A percentile compares a stretch with the other conserved stretches of the same genome.
Conservation (phyloP, 2,113 vertebrate species). For the Telmatochromis brachygnathus region DNA sequence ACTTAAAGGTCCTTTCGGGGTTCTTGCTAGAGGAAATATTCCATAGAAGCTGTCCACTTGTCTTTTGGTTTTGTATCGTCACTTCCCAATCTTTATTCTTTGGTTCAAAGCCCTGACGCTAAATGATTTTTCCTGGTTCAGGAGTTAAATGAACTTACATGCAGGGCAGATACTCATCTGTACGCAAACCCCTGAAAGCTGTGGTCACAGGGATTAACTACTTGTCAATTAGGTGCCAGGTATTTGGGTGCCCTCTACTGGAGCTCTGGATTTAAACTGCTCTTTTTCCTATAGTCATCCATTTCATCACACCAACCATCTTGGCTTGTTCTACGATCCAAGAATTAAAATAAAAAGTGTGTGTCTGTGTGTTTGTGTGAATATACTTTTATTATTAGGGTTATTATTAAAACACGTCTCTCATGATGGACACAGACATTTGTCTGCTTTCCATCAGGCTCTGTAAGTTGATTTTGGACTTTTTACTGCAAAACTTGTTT, state of each 20-base stretch:
- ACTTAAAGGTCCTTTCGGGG: not conserved
- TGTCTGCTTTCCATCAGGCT: not conserved
- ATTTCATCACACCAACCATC: not conserved
- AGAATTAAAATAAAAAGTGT: not conserved
- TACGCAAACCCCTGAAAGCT: not conserved
- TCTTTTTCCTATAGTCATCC: not conserved
- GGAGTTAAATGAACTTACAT: not conserved
- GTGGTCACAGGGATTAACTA: not conserved
- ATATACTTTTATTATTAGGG: not conserved
- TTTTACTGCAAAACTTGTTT: not conserved
- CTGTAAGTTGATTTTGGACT: not conserved
- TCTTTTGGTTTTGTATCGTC: not conserved
- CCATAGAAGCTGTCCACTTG: not conserved
- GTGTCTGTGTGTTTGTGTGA: not conserved
- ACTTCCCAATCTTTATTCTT: not conserved
- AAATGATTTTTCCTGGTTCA: not conserved
- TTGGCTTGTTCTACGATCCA: not conserved
- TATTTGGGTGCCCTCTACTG: constrained; percentile 38
- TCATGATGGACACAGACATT: not conserved
- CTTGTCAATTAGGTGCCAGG: not conserved
- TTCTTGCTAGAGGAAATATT: not conserved
- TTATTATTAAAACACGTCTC: not conserved
- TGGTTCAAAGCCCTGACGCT: not conserved
- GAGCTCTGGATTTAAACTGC: not conserved
- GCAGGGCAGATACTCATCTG: not conserved